Evolutionary conservation across 53 echinoderm and acorn worm species (phyloP).

Genomic region (Arbacia lixula): DNA sequence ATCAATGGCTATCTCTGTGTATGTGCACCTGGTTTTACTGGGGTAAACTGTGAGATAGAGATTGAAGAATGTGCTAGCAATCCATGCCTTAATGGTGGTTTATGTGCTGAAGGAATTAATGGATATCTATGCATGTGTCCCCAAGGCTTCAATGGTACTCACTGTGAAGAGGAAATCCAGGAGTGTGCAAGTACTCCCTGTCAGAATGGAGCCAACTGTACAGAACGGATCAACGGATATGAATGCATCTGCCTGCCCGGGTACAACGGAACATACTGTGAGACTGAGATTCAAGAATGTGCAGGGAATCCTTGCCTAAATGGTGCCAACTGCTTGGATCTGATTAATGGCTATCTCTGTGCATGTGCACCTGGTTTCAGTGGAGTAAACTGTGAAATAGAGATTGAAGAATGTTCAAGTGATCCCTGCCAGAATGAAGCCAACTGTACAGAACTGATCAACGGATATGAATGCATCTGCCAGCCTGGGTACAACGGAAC

Average conservation of each 20-base stretch:
- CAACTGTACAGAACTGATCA: slow-evolving; percentile 43
- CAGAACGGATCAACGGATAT: slow-evolving; percentile 43
- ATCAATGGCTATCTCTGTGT: slow-evolving; percentile 25
- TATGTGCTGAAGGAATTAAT: slow-evolving; percentile 64
- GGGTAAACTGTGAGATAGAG: slow-evolving; percentile 52
- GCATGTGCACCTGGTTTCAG: slow-evolving; percentile 47
- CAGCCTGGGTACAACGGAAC: slow-evolving; percentile 34
- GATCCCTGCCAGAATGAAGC: slow-evolving; percentile 62
- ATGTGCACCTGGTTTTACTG: slow-evolving; percentile 40
- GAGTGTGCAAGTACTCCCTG: slow-evolving; percentile 73
- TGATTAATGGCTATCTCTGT: slow-evolving; percentile 46
- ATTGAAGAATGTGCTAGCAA: slow-evolving; percentile 70
- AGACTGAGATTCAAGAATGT: slow-evolving; percentile 62
- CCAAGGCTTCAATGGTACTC: background rate
- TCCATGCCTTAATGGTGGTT: slow-evolving; percentile 71
- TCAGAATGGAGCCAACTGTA: slow-evolving; percentile 65
- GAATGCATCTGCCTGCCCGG: slow-evolving; percentile 54
- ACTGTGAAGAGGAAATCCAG: slow-evolving; percentile 26
- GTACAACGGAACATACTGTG: slow-evolving; percentile 62
- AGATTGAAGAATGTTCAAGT: slow-evolving; percentile 22
- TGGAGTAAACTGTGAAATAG: slow-evolving; percentile 51
- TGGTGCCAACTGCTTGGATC: slow-evolving; percentile 61
- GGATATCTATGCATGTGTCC: slow-evolving; percentile 13
- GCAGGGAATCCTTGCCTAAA: slow-evolving; percentile 70
- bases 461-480: slow-evolving; percentile 57